Evolutionary conservation across 2,797 vertebrate species (phyloP), one percentile per base, ranked within the genome.

Genomic region (Jordanella pulchra): DNA sequence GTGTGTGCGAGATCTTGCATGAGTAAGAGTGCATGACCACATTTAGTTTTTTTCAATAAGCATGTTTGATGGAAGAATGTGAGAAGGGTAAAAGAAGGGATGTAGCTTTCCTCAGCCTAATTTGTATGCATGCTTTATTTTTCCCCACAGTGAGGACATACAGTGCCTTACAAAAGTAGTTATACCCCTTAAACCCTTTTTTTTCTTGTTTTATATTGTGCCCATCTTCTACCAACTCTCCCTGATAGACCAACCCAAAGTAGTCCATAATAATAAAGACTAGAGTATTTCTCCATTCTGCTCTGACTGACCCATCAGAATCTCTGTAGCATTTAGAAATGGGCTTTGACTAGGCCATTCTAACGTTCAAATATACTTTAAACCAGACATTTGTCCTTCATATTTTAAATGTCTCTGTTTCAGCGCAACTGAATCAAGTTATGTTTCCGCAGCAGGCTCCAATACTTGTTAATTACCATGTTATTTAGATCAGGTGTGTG

Each of bases 51-150:
- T 76, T 61, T 69, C 56, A 72, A 68, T 77, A 73, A 89, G 90
- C 89, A 92, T 92, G 88, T 76, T 79, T 73, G 63, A 76, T 0
- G 42, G 42, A 69, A 28, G 72, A 67, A 60, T 75, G 70, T 65
- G 81, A 71, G 67, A 72, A 9, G 1, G n/a, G 48, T 25, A 14
- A 56, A 69, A 35, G 7, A 77, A 65, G 71, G 72, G 56, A 71
- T 81, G 71, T 78, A 79, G 58, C 71, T 77, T 79, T 67, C 68
- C 71, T 72, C 61, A 45, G 64, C 76, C 73, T 77, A 83, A 48
- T 72, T 79, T 71, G 80, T 87, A 71, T 86, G 90, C 90, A 90
- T 92, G 91, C 69, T 79, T 18, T 77, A 35, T 85, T 69, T 82
- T 75, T 84, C 74, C 77, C 48, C 30, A 45, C 74, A 28, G 73